A percentile compares a stretch with the other conserved stretches of the same genome.
Conservation (phyloP, 64 coral and sea anemone species). For the Montipora foliosa region DNA sequence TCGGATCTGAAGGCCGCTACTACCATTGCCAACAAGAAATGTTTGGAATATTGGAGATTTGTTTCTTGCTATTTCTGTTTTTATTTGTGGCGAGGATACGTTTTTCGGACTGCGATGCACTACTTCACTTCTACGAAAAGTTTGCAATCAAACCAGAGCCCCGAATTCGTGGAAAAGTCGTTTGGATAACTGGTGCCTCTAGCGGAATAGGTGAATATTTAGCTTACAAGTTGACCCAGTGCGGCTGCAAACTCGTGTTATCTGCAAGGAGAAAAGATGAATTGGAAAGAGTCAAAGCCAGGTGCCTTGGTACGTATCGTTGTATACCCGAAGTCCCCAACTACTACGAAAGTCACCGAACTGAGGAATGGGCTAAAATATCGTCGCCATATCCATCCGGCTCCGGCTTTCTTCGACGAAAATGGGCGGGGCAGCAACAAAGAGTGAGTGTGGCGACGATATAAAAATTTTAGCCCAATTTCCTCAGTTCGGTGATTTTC, state of each 20-base stretch:
- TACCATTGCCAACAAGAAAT: not conserved
- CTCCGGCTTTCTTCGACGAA: too few species aligned
- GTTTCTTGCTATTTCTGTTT: not conserved
- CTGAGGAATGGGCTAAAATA: too few species aligned
- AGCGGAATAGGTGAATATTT: too few species aligned
- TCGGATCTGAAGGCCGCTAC: too few species aligned
- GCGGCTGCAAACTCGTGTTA: conserved; percentile 73
- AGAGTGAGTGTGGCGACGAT: too few species aligned
- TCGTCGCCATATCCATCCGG: too few species aligned
- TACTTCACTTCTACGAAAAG: conserved; percentile 59
- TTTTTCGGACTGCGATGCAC: conserved; percentile 66
- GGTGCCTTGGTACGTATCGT: conserved; percentile 69
- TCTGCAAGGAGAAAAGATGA: conserved; percentile 66
- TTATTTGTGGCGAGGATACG: conserved; percentile 27
- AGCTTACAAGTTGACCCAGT: conserved; percentile 29
- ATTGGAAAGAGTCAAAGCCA: conserved; percentile 33
- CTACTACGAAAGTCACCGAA: too few species aligned
- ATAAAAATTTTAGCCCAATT: too few species aligned
- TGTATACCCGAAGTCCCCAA: too few species aligned
- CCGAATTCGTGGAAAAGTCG: conserved; percentile 44
- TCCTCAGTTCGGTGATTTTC: too few species aligned
- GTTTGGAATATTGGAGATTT: not conserved
- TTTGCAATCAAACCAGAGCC: conserved; percentile 60
- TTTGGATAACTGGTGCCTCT: too few species aligned
- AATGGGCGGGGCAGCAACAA: too few species aligned